These are phyloP conservation scores for Nesometra sesokonis DNA, from an alignment of 35 echinoderm and acorn worm genomes.

Conservation along the genomic window DNA sequence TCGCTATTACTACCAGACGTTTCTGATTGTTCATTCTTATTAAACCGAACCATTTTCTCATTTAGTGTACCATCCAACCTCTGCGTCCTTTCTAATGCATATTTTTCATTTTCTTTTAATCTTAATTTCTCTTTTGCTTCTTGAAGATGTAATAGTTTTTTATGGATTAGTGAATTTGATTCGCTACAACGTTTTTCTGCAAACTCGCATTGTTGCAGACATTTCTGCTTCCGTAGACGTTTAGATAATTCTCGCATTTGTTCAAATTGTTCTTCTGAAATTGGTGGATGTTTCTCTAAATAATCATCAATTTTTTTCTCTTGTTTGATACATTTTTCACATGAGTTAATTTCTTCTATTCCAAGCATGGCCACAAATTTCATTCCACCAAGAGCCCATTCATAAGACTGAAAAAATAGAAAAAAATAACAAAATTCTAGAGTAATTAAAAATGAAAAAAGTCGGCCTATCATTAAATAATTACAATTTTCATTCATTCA, in stretches of 20 bases:
- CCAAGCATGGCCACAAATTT: constrained; percentile 59
- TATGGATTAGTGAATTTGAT: constrained; percentile 1
- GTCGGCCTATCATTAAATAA: no score
- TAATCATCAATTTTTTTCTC: constrained; percentile 45
- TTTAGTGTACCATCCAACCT: neutral
- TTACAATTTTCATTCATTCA: no score
- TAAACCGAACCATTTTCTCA: neutral
- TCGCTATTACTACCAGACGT: neutral
- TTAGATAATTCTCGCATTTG: constrained; percentile 28
- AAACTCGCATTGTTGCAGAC: constrained; percentile 51
- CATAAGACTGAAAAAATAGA: constrained; percentile 44
- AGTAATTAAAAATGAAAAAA: no score
- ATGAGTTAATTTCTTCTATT: constrained; percentile 25
- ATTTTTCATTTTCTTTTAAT: neutral
- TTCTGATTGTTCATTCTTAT: neutral
- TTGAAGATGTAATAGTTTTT: neutral
- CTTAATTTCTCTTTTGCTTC: neutral
- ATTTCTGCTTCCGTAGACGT: constrained; percentile 48
- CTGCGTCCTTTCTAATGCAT: neutral
- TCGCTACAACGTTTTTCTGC: constrained; percentile 56
- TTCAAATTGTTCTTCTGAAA: constrained; percentile 30
- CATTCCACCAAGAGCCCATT: constrained; percentile 58
- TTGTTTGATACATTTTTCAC: constrained; percentile 42
- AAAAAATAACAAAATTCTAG: no score
- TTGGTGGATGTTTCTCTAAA: constrained; percentile 38